Evolutionary conservation across 2,888 invertebrate species (phyloP), one percentile per base, ranked within the genome.

Genomic region (Nesidiocoris tenuis): DNA sequence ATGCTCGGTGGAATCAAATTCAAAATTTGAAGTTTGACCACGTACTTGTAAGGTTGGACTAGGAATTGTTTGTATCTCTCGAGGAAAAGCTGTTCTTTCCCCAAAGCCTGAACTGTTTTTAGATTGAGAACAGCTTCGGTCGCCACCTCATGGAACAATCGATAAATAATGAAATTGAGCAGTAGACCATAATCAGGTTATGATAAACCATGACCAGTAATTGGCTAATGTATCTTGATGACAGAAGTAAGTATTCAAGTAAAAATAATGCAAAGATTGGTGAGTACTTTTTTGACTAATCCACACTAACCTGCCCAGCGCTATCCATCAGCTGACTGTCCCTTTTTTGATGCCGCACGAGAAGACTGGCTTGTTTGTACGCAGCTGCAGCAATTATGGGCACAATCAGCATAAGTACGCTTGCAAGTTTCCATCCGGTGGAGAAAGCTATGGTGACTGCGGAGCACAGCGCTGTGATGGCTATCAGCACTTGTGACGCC

Each of bases 281-380:
- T n/a, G n/a, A n/a, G n/a, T n/a, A n/a, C n/a, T n/a, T n/a, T n/a
- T n/a, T n/a, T n/a, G n/a, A n/a, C n/a, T n/a, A 55, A 12, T n/a
- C n/a, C 17, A n/a, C n/a, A 56, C 17, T 79, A 80, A 86, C 86
- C 82, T 86, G 85, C 65, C 87, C 87, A 57, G 87, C 87, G 76
- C 84, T 83, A 80, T 87, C 86, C 83, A 86, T 82, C 1, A 85
- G 82, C 55, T 82, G 83, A 0, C 84, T 83, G 80, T 87, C 87
- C 64, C 83, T 82, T 19, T 83, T 83, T 68, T 86, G 85, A 54
- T 83, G 83, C 55, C 86, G 85, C 59, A 83, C 82, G 57, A 84
- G 82, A 1, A 85, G 82, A 78, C 81, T 82, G 18, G 82, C 82
- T 80, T 85, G 84, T 77, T 84, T 82, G 77, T 84, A 84, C 1